Conservation (phyloP, 2,888 invertebrate species). For the Oscheius sp. region DNA sequence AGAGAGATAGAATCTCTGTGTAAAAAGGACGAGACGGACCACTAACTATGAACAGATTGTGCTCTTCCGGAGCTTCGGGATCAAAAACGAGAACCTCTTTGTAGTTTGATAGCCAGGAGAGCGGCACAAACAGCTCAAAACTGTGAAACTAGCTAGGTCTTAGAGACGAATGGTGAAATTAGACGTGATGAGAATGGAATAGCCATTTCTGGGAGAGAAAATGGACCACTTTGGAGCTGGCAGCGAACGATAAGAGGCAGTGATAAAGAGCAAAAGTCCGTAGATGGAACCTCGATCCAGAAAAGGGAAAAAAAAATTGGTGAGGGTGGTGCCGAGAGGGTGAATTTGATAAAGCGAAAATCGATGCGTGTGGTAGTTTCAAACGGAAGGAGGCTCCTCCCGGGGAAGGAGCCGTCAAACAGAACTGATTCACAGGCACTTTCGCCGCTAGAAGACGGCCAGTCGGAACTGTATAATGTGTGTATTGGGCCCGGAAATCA, state of each 20-base stretch:
- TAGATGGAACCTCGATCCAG: background rate
- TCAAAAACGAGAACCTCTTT: conserved; percentile 2
- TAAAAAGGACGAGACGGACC: no score
- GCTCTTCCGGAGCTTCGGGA: background rate
- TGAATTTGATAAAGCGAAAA: conserved; percentile 32
- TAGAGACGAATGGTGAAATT: no score
- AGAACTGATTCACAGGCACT: conserved; percentile 1
- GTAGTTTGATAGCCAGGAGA: background rate
- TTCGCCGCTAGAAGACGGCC: background rate
- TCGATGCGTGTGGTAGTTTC: conserved; percentile 24
- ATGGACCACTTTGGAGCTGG: no score
- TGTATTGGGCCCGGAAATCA: background rate
- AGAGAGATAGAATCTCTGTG: no score
- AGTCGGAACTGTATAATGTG: no score
- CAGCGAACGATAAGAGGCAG: background rate
- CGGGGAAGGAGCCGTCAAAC: background rate
- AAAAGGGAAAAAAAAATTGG: background rate
- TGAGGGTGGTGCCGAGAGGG: conserved; percentile 2
- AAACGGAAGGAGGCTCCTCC: background rate
- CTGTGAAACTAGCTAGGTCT: background rate
- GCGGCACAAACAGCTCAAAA: background rate
- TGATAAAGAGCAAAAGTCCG: conserved; percentile 2
- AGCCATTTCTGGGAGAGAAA: no score
- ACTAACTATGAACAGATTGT: background rate
- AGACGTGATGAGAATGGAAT: background rate